These are phyloP conservation scores for Pygocentrus nattereri DNA, from an alignment of 2,797 vertebrate genomes.

Conservation along the genomic window DNA sequence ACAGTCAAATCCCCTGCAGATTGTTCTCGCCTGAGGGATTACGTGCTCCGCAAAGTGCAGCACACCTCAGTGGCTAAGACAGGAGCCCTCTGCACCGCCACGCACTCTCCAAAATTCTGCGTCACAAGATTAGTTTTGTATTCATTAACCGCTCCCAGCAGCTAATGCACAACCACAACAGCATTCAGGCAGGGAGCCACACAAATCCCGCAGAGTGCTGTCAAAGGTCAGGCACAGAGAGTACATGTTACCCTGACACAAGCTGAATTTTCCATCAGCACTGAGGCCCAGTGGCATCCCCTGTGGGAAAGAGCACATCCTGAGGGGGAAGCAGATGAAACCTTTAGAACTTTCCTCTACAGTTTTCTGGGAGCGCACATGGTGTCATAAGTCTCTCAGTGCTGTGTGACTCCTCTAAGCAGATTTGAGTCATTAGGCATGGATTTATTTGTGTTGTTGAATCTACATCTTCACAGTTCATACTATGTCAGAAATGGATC, in stretches of 20 bases:
- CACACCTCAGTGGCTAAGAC: conserved; percentile 40
- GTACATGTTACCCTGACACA: background rate
- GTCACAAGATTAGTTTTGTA: conserved; percentile 53
- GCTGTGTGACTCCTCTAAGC: background rate
- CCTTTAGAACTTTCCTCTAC: background rate
- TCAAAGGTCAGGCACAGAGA: conserved; percentile 41
- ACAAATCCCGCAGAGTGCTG: conserved; percentile 36
- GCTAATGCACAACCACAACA: conserved; percentile 23
- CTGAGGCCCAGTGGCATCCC: background rate
- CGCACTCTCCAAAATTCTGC: conserved; percentile 20
- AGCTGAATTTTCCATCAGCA: conserved; percentile 3
- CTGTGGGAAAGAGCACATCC: background rate
- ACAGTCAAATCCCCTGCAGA: conserved; percentile 46
- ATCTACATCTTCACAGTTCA: conserved; percentile 16
- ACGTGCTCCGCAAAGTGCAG: conserved; percentile 46
- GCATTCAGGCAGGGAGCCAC: conserved; percentile 28
- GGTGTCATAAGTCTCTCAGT: background rate
- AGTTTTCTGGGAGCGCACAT: background rate
- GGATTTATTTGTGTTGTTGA: conserved; percentile 8
- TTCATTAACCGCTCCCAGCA: conserved; percentile 45
- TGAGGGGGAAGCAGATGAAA: conserved; percentile 8
- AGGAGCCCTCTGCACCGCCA: conserved; percentile 14
- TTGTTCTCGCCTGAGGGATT: conserved; percentile 48
- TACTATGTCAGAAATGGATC: conserved; percentile 6
- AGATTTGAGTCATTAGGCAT: conserved; percentile 7